These are phyloP conservation scores for Allobates femoralis DNA, from an alignment of 2,797 vertebrate species.

Conservation along the genomic window DNA sequence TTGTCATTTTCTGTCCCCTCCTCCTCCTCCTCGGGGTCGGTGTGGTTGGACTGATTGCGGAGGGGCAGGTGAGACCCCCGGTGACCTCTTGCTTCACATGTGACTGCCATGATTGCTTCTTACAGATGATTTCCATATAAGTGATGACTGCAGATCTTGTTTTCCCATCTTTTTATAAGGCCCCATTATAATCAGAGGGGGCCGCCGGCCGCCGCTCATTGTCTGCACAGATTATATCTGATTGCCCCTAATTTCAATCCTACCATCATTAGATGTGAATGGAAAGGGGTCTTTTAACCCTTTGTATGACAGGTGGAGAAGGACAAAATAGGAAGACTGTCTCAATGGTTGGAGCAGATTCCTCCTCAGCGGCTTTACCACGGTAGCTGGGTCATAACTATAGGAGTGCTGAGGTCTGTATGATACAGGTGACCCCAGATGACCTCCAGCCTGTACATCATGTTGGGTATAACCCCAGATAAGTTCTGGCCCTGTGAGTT, in stretches of 20 bases:
- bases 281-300: background rate
- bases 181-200: conserved; percentile 29
- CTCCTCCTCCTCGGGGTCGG: no score
- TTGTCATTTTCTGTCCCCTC: no score
- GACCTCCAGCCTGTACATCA: background rate
- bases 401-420: background rate
- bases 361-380: background rate
- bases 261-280: conserved; percentile 2
- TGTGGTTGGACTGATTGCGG: background rate
- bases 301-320: background rate
- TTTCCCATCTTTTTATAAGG: conserved; percentile 20
- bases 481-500: background rate
- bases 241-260: conserved; percentile 23
- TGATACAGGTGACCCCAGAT: background rate
- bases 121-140: conserved; percentile 13
- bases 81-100: background rate
- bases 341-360: background rate
- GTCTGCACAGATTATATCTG: background rate
- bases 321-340: background rate
- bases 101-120: conserved; percentile 5
- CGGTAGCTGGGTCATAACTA: background rate
- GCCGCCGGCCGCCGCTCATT: background rate
- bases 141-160: background rate
- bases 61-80: background rate
- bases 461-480: background rate